Conservation (phyloP, 2,797 vertebrate genomes). For the Lithobates sylvaticus region DNA sequence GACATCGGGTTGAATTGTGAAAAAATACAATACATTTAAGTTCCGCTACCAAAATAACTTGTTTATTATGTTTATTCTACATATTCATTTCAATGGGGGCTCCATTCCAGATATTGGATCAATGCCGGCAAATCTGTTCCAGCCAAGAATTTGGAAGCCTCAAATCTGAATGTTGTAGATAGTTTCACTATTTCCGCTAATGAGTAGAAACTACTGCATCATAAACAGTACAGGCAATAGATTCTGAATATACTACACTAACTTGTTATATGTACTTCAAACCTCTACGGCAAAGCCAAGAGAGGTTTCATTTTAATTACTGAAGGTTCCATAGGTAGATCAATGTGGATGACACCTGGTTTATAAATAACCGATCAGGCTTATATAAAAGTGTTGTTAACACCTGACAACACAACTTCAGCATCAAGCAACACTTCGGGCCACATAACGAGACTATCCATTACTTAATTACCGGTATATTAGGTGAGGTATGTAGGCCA, state of each 20-base stretch:
- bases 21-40: not conserved
- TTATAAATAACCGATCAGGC: not conserved
- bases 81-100: not conserved
- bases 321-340: not conserved
- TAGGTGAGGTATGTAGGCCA: not conserved
- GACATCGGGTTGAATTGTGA: not conserved
- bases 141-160: not conserved
- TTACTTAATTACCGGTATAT: not conserved
- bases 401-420: not conserved
- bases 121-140: conserved; percentile 2
- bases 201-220: not conserved
- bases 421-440: not conserved
- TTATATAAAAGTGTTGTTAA: not conserved
- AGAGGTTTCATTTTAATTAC: conserved; percentile 5
- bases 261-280: not conserved
- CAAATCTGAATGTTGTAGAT: not conserved
- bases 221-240: not conserved
- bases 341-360: not conserved
- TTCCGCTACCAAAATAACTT: not conserved
- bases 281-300: not conserved
- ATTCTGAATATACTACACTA: not conserved
- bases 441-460: not conserved
- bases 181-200: not conserved
- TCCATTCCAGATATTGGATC: not conserved
- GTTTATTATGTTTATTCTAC: not conserved